A percentile compares a stretch with the other conserved stretches of the same genome.
Evolutionary conservation across 2,797 vertebrate species (phyloP).

Genomic region (Spondyliosoma cantharus): DNA sequence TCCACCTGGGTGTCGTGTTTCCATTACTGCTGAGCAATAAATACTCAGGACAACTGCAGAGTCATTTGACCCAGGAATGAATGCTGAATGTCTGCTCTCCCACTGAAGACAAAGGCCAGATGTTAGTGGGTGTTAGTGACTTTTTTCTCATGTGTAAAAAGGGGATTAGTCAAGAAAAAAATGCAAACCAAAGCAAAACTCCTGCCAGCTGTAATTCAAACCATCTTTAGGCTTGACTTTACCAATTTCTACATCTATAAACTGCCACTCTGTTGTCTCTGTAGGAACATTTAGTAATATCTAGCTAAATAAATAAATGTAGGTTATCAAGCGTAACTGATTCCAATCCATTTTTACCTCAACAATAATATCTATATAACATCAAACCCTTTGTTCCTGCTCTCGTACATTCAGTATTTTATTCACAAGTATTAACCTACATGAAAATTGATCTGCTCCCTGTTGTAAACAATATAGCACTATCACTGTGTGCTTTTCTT

Average conservation of each 20-base stretch:
- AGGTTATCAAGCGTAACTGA: neutral
- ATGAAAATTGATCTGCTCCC: neutral
- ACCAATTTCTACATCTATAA: neutral
- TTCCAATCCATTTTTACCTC: neutral
- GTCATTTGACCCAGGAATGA: too few relatives aligned
- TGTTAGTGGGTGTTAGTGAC: too few relatives aligned
- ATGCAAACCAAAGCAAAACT: neutral
- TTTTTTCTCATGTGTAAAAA: too few relatives aligned
- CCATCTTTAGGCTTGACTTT: neutral
- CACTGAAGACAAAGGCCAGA: too few relatives aligned
- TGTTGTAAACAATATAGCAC: conserved; percentile 24
- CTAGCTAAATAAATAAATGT: neutral
- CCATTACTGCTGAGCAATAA: too few relatives aligned
- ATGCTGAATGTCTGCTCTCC: too few relatives aligned
- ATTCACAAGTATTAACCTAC: neutral
- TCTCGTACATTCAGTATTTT: neutral
- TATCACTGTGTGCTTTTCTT: neutral
- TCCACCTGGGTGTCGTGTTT: too few relatives aligned
- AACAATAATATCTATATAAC: neutral
- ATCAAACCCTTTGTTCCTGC: neutral
- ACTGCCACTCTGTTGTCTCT: neutral
- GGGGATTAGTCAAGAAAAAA: neutral
- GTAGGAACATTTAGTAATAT: neutral
- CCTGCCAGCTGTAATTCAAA: neutral
- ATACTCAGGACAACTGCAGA: too few relatives aligned